Evolutionary conservation across 1,140 invertebrate genomes (phyloP).

Genomic region (Hycleus phaleratus): DNA sequence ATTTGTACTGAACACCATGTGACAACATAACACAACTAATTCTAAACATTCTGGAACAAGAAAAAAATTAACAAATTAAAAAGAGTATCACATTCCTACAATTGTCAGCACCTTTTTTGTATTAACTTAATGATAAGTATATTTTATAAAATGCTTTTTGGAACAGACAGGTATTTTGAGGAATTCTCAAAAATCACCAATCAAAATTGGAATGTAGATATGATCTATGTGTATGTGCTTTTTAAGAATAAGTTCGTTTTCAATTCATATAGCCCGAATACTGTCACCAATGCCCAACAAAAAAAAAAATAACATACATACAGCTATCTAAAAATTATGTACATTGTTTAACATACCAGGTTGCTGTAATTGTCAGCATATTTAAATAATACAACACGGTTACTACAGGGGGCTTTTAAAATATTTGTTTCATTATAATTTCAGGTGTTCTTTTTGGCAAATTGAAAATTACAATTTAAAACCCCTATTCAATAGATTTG

Average conservation of each 20-base stretch:
- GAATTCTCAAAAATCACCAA: slow-evolving; percentile 6
- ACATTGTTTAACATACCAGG: too few species aligned
- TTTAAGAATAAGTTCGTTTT: slow-evolving; percentile 11
- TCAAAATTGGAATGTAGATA: slow-evolving; percentile 22
- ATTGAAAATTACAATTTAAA: background rate
- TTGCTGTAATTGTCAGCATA: slow-evolving; percentile 3
- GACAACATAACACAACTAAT: slow-evolving; percentile 32
- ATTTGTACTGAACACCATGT: slow-evolving; percentile 38
- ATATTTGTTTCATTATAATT: background rate
- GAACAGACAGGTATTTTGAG: slow-evolving; percentile 5
- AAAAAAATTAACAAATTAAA: slow-evolving; percentile 36
- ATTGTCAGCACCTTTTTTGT: slow-evolving; percentile 33
- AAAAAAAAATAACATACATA: slow-evolving; percentile 32
- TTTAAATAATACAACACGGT: slow-evolving; percentile 14
- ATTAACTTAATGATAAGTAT: background rate
- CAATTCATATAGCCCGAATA: slow-evolving; percentile 22
- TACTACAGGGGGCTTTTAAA: slow-evolving; percentile 5
- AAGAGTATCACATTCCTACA: slow-evolving; percentile 36
- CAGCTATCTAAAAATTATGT: slow-evolving; percentile 20
- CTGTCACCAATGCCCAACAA: slow-evolving; percentile 32
- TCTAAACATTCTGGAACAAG: slow-evolving; percentile 31
- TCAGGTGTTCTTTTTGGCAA: background rate
- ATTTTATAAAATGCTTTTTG: background rate
- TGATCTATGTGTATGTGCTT: slow-evolving; percentile 1
- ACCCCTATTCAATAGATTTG: slow-evolving; percentile 8